Evolutionary conservation across 2,888 invertebrate species (phyloP), one percentile per base, ranked within the genome.

Genomic region (Drosophila paracracens): DNA sequence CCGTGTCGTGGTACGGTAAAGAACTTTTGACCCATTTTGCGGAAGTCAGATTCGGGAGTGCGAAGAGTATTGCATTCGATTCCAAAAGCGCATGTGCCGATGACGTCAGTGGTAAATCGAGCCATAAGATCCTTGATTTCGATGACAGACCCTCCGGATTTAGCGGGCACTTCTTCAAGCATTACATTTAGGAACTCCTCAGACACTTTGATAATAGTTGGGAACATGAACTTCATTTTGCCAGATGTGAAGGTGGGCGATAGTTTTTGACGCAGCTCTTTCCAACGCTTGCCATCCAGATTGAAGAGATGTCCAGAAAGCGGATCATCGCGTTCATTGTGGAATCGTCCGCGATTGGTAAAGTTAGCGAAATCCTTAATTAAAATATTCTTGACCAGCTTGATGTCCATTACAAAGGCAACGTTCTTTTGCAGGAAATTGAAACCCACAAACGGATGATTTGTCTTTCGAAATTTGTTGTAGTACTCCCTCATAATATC

Each of bases 51-150:
- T 52, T 91, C 71, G 0, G 92, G 90, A 70, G 92, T 81, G 18
- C 88, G 85, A 54, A 94, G 88, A 4, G 92, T 92, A 67, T 93
- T 93, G 68, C 93, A 92, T 29, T 94, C 92, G 4, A 94, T 91
- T 2, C 94, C 94, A 76, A 94, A 94, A 16, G 93, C 94, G 76
- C 93, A 93, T 1, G 91, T 91, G 13, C 94, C 94, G 56, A 94
- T 94, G 0, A 94, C 94, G 76, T 94, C 94, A 2, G 93, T 94
- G 2, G 94, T 94, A 63, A 92, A 94, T 2, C 93, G 91, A 0
- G 93, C 93, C 59, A 93, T 83, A 2, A 93, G 64, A 25, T 94
- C 93, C 73, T 92, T 92, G 5, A 94, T 81, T 59, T 94, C 94
- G 1, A 91, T n/a, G 2, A 94, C 62, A 2, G 65, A 29, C 0